Evolutionary conservation across 2,888 invertebrate genomes (phyloP).

Genomic region (Lymantria dispar): DNA sequence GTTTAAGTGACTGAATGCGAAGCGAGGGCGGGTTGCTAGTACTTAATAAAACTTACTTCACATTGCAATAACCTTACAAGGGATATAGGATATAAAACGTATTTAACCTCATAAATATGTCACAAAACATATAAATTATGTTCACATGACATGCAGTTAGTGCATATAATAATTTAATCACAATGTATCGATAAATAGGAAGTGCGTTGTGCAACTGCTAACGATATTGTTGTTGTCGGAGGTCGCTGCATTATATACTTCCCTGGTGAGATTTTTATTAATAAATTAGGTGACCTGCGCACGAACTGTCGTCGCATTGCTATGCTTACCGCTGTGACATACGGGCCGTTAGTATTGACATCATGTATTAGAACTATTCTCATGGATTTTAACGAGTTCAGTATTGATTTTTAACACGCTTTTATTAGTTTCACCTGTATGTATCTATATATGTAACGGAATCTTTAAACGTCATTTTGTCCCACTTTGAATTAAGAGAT

Average conservation of each 20-base stretch:
- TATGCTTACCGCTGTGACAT: slow-evolving; percentile 35
- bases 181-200: background rate
- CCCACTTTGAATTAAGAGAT: too few species aligned
- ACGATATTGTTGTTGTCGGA: slow-evolving; percentile 3
- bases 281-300: slow-evolving; percentile 72
- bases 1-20: too few species aligned
- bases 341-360: slow-evolving; percentile 21
- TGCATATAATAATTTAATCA: background rate
- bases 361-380: too few species aligned
- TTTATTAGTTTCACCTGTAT: too few species aligned
- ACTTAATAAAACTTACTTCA: too few species aligned
- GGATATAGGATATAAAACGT: background rate
- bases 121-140: background rate
- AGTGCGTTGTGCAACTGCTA: background rate
- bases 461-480: too few species aligned
- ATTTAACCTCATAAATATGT: background rate
- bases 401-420: too few species aligned
- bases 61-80: background rate
- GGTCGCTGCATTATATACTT: slow-evolving; percentile 32
- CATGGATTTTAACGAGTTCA: too few species aligned
- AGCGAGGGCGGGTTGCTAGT: too few species aligned
- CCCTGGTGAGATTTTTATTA: slow-evolving; percentile 66
- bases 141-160: background rate
- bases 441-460: too few species aligned
- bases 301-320: slow-evolving; percentile 26